Conservation (phyloP, 2,113 vertebrate species). For the Anoura caudifer region DNA sequence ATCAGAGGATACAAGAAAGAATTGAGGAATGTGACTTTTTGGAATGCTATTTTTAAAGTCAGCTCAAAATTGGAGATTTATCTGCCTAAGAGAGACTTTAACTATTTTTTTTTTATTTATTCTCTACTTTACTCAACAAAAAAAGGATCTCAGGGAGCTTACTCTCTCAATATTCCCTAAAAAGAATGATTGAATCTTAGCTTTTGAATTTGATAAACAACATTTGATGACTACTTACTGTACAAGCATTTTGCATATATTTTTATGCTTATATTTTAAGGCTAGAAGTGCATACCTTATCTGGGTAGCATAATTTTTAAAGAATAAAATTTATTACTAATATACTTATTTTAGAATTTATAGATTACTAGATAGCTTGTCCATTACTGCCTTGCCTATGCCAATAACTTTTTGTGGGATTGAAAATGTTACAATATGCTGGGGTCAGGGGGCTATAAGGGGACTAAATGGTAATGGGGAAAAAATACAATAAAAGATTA, state of each 20-base stretch:
- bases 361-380: not conserved
- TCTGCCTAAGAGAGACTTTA: not conserved
- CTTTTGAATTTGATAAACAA: not conserved
- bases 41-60: conserved; percentile 1
- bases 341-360: not conserved
- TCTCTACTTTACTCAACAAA: not conserved
- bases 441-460: no score
- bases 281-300: not conserved
- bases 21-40: not conserved
- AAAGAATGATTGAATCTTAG: not conserved
- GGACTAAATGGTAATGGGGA: no score
- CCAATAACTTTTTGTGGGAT: not conserved
- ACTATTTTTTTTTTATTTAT: not conserved
- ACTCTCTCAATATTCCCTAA: not conserved
- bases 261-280: conserved; percentile 38
- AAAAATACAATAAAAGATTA: no score
- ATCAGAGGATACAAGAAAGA: not conserved
- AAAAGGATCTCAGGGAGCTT: not conserved
- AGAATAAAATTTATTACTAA: not conserved
- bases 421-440: not conserved
- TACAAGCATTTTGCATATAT: not conserved
- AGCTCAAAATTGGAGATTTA: not conserved
- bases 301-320: not conserved
- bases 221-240: not conserved
- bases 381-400: not conserved